Evolutionary conservation across 2,113 vertebrate species (phyloP).

Genomic region (Limanda limanda): DNA sequence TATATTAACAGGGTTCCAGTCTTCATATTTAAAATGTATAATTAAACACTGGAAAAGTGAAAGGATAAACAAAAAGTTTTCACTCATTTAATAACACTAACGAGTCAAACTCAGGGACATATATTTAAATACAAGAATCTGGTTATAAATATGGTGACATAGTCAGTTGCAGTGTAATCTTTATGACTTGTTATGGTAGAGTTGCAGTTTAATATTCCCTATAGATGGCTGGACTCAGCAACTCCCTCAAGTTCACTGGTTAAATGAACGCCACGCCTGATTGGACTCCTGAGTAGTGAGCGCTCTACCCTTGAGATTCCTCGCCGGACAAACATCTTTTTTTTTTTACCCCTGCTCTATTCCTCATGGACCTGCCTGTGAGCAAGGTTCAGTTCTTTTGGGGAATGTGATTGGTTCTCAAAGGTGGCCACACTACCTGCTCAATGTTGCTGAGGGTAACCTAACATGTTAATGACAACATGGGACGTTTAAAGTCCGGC

Average conservation of each 20-base stretch:
- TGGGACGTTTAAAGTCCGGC: background rate
- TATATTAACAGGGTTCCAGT: no score
- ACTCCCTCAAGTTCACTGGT: conserved; percentile 46
- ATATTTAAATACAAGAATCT: background rate
- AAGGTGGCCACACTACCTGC: conserved; percentile 34
- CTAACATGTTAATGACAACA: conserved; percentile 8
- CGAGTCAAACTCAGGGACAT: no score
- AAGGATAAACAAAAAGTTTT: no score
- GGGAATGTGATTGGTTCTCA: conserved; percentile 46
- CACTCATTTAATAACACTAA: no score
- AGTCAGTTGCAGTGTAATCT: background rate
- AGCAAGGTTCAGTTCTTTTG: conserved; percentile 32
- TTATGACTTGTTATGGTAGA: conserved; percentile 35
- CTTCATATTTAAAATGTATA: background rate
- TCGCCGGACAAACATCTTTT: conserved; percentile 67
- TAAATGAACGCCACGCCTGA: conserved; percentile 48
- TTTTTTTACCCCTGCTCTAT: conserved; percentile 5
- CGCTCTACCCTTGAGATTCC: conserved; percentile 36
- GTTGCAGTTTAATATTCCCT: conserved; percentile 27
- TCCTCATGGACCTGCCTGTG: conserved; percentile 54
- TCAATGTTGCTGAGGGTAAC: background rate
- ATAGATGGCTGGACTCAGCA: conserved; percentile 31
- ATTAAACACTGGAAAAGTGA: background rate
- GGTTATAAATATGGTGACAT: background rate
- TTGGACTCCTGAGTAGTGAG: conserved; percentile 66